phyloP scores from a whole-genome alignment of 2,797 vertebrate genomes.

The Thaleichthys pacificus region DNA sequence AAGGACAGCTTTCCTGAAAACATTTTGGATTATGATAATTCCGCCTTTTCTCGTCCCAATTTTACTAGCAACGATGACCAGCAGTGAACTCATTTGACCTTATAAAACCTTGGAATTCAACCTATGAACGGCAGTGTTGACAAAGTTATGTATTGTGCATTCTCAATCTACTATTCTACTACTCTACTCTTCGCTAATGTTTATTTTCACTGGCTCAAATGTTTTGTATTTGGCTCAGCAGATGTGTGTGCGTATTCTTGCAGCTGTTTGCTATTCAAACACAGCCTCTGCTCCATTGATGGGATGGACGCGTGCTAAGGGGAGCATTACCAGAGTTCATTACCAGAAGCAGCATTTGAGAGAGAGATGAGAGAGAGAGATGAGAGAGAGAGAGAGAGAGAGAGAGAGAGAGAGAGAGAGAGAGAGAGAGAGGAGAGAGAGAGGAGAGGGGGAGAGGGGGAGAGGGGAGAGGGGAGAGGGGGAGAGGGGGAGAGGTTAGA shows the following conservation, averaged over 20 bases:
- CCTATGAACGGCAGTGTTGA: neutral
- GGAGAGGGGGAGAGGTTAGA: neutral
- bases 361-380: neutral
- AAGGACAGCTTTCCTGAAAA: no score
- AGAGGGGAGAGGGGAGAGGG: neutral
- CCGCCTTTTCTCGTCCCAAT: slow-evolving; percentile 7
- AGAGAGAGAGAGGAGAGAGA: neutral
- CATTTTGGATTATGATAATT: neutral
- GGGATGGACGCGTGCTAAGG: slow-evolving; percentile 28
- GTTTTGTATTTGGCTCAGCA: slow-evolving; percentile 31
- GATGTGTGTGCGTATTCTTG: neutral
- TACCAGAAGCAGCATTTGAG: neutral
- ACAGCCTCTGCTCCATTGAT: slow-evolving; percentile 38
- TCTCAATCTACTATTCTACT: slow-evolving; percentile 19
- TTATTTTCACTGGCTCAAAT: slow-evolving; percentile 32
- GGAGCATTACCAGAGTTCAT: slow-evolving; percentile 31
- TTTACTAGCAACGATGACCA: neutral
- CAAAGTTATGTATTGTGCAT: slow-evolving; percentile 30
- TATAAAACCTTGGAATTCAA: neutral
- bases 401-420: neutral
- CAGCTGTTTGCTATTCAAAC: slow-evolving; percentile 26
- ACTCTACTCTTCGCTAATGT: slow-evolving; percentile 14
- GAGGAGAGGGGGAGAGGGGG: neutral
- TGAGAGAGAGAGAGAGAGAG: slow-evolving; percentile 2
- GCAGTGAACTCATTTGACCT: slow-evolving; percentile 37